These are phyloP conservation scores for Syngnathus floridae DNA, from an alignment of 2,113 vertebrate genomes.

Conservation along the genomic window DNA sequence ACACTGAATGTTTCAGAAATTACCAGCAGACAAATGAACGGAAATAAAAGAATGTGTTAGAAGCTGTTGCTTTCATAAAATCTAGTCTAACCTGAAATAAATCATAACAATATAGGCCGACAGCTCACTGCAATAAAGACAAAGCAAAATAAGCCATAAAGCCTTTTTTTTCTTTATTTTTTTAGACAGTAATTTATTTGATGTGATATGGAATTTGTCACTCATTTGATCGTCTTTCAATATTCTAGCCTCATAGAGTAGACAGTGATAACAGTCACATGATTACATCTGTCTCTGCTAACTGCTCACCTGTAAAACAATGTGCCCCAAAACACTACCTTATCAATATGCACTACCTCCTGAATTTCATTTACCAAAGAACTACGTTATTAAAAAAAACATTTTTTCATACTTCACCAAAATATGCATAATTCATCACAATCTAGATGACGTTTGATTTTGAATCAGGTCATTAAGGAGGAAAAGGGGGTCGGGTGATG, in stretches of 20 bases:
- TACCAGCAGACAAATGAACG: too few relatives aligned
- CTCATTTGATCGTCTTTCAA: background rate
- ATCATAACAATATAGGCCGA: too few relatives aligned
- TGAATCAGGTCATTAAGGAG: constrained; percentile 63
- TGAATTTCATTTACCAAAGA: constrained; percentile 9
- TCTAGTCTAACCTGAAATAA: too few relatives aligned
- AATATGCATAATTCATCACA: constrained; percentile 71
- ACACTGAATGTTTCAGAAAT: too few relatives aligned
- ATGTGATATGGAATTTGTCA: too few relatives aligned
- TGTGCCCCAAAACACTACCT: constrained; percentile 20
- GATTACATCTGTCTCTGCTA: constrained; percentile 37
- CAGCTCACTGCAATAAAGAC: too few relatives aligned
- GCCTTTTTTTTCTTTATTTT: too few relatives aligned
- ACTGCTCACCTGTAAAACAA: constrained; percentile 42
- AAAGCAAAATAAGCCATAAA: too few relatives aligned
- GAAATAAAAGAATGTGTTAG: too few relatives aligned
- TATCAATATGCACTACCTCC: constrained; percentile 50
- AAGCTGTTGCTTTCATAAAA: too few relatives aligned
- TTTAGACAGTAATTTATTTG: too few relatives aligned
- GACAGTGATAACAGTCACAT: constrained; percentile 25
- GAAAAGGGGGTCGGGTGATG: constrained; percentile 39
- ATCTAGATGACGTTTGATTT: constrained; percentile 53
- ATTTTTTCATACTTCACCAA: constrained; percentile 51
- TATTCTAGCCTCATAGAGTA: constrained; percentile 12
- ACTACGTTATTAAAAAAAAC: constrained; percentile 56